Evolutionary conservation across 1,140 invertebrate genomes (phyloP), one percentile per base, ranked within the genome.

Genomic region (Drosophila pallidifrons): DNA sequence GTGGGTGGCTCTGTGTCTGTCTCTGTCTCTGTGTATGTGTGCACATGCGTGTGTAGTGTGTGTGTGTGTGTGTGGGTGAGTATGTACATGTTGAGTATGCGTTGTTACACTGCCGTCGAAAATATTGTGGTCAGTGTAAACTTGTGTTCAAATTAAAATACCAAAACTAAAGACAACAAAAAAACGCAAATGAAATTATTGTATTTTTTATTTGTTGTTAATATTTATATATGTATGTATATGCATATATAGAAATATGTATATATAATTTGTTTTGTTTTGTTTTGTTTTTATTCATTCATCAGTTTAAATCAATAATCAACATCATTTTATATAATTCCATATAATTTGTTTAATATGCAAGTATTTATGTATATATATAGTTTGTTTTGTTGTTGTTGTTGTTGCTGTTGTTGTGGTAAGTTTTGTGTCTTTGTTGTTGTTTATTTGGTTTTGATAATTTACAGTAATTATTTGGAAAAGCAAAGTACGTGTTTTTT

Each of bases 261-360:
- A 74, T 80, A 75, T 82, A 73, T 90, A 77, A 25, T 25, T 25
- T 85, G 79, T 75, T 90, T 86, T 75, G 20, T 25, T 51, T 77
- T 85, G 79, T 75, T 90, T 86, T 75, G 47, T 77, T 82, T 85
- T 91, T 76, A 81, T 85, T 80, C 74, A 80, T 81, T 81, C 74
- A 57, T 85, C 86, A 89, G 73, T 83, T 91, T 86, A 91, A 91
- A 91, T 91, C 78, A 91, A 91, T 87, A 91, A 91, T 86, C 87
- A 91, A 91, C 82, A 91, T 87, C 85, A 76, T 89, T 79, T 89
- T 76, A 82, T 87, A 88, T 90, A 79, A 82, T 88, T 90, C 59
- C 71, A 81, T 88, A 82, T 91, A 88, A 83, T 75, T 74, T 75
- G 69, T 87, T 82, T 75, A 88, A 91, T 91, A 88, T 83, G 78